Evolutionary conservation across 1,140 invertebrate species (phyloP).

Genomic region (Lasioglossum baleicum): DNA sequence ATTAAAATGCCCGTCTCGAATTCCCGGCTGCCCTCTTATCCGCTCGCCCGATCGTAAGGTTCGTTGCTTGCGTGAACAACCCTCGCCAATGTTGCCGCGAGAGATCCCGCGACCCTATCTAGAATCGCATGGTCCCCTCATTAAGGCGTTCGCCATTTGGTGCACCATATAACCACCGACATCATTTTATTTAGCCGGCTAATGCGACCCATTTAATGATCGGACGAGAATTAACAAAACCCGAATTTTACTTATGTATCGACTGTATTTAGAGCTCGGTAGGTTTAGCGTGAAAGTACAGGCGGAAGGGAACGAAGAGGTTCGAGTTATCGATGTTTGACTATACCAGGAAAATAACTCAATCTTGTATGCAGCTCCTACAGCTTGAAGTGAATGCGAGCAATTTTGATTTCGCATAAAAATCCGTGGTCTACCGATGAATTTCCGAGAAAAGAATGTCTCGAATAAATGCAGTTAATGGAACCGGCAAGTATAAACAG

Average conservation of each 20-base stretch:
- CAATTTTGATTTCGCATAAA: too few relatives aligned
- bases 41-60: slow-evolving; percentile 5
- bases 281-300: too few relatives aligned
- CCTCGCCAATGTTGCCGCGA: neutral
- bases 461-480: too few relatives aligned
- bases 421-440: too few relatives aligned
- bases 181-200: neutral
- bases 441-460: neutral
- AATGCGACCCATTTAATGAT: neutral
- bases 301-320: too few relatives aligned
- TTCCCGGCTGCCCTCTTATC: slow-evolving; percentile 29
- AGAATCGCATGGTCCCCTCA: neutral
- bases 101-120: slow-evolving; percentile 5
- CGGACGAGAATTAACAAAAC: neutral
- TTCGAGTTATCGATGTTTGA: too few relatives aligned
- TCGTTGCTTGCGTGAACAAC: slow-evolving; percentile 4
- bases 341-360: too few relatives aligned
- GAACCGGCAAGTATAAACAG: neutral
- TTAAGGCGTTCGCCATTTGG: neutral
- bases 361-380: too few relatives aligned
- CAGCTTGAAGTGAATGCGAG: too few relatives aligned
- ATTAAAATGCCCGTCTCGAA: slow-evolving; percentile 43
- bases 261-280: too few relatives aligned
- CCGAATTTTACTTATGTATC: neutral
- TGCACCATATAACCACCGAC: neutral